Base-by-base conservation (phyloP, 2,113 vertebrate genomes). In the Mastomys natalensis region DNA sequence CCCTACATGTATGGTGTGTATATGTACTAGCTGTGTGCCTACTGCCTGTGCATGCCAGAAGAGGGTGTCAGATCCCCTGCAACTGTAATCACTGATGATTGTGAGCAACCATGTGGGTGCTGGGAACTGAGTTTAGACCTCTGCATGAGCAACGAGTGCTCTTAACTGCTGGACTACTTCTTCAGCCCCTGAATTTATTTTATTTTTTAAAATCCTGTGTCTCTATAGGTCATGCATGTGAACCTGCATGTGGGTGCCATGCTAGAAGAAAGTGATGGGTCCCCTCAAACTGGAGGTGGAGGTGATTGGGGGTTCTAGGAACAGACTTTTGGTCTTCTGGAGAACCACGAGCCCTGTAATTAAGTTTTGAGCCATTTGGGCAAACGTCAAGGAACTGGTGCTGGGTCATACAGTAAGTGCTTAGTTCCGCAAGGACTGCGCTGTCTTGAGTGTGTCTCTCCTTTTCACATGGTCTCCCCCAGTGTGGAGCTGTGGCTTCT, bases 351-450 rank as follows among this genome's bases (percentile, higher is more conserved):
- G 19, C 78, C 53, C 55, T 40, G 37, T 24, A 72, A 37, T 22
- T 53, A 66, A 48, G 29, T 78, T 89, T 94, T 96, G n/a, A 89
- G 74, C 84, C 26, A 3, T 80, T 91, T 82, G 74, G n/a, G 24
- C 17, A 86, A 77, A 87, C 55, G 51, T n/a, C 15, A 87, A 86
- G 60, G 19, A 34, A 60, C 2, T 22, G 43, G 43, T 53, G 6
- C 74, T 88, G 76, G 51, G 55, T 81, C 48, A 9, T 48, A 37
- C 5, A 7, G 62, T 29, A 43, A 88, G 66, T 58, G 13, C 87
- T 81, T 68, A 68, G 26, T 51, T 93, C 82, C 87, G 0, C 34
- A 34, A 93, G 51, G 80, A 87, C 19, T 58, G 72, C 89, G 26
- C 29, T 76, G 24, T 48, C 70, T 87, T 90, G 45, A 86, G 16